These are phyloP conservation scores for Hestina assimilis DNA, from an alignment of 1,140 invertebrate species.

Conservation along the genomic window DNA sequence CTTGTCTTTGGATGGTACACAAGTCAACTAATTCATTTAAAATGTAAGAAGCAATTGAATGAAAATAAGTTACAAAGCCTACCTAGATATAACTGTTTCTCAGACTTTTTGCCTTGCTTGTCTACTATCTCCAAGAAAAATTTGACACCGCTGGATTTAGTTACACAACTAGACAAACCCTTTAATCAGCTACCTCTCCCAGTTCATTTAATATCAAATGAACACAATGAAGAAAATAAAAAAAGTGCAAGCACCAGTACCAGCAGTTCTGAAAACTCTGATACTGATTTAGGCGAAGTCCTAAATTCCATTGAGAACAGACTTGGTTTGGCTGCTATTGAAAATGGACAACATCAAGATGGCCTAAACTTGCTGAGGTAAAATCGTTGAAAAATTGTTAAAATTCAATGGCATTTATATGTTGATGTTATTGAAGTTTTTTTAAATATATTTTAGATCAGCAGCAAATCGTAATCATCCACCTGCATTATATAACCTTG, in stretches of 20 bases:
- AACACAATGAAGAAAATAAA: conserved; percentile 33
- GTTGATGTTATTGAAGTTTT: background rate
- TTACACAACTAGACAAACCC: conserved; percentile 4
- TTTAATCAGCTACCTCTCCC: conserved; percentile 32
- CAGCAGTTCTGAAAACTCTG: conserved; percentile 28
- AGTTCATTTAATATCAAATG: conserved; percentile 63
- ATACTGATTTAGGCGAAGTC: conserved; percentile 61
- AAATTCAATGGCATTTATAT: background rate
- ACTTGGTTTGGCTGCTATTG: conserved; percentile 69
- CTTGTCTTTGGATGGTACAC: conserved; percentile 74
- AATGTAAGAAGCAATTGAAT: conserved; percentile 45
- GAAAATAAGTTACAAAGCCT: conserved; percentile 26
- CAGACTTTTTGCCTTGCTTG: conserved; percentile 19
- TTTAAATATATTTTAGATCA: conserved; percentile 38
- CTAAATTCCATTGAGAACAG: conserved; percentile 75
- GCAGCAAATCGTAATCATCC: conserved; percentile 79
- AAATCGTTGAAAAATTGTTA: too few species aligned
- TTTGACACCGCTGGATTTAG: conserved; percentile 7
- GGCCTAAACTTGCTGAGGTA: conserved; percentile 71
- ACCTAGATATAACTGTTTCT: conserved; percentile 18
- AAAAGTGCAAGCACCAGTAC: conserved; percentile 27
- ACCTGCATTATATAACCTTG: conserved; percentile 81
- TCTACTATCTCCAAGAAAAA: conserved; percentile 4
- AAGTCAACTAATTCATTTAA: conserved; percentile 67
- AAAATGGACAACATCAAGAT: conserved; percentile 70